These are phyloP conservation scores for Phalanger gymnotis DNA, from an alignment of 2,797 vertebrate genomes.

Conservation along the genomic window DNA sequence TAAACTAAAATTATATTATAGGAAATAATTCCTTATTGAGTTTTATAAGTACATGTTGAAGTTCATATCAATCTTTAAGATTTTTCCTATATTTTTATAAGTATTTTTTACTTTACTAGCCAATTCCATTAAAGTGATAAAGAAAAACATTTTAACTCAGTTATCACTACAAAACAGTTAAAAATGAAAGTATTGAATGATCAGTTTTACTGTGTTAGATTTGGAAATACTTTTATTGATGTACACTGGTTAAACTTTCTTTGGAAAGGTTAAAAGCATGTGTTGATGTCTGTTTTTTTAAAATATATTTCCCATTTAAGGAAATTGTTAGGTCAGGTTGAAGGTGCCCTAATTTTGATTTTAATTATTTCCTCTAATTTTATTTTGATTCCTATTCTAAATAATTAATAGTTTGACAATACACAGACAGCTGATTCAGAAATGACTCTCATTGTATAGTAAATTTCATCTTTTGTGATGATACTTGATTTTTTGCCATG, in stretches of 20 bases:
- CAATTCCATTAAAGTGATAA: too few species aligned
- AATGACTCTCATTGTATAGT: neutral
- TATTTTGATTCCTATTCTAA: neutral
- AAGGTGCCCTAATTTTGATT: too few species aligned
- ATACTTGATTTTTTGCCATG: neutral
- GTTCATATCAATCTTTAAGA: neutral
- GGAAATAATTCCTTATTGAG: neutral
- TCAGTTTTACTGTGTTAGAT: neutral
- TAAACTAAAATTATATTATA: neutral
- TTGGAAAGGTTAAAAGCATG: neutral
- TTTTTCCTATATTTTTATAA: neutral
- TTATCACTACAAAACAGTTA: neutral
- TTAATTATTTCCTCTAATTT: neutral
- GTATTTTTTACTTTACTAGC: too few species aligned
- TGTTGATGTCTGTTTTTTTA: neutral
- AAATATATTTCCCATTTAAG: neutral
- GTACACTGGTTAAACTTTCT: neutral
- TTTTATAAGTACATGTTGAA: neutral
- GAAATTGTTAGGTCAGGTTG: neutral
- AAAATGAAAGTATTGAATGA: neutral
- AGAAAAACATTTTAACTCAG: too few species aligned
- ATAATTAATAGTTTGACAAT: neutral
- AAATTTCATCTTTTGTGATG: neutral
- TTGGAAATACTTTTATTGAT: neutral
- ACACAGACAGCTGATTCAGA: neutral